A percentile compares a stretch with the other conserved stretches of the same genome.
Evolutionary conservation across 1,140 invertebrate species (phyloP).

Genomic region (Subanguina moxae): DNA sequence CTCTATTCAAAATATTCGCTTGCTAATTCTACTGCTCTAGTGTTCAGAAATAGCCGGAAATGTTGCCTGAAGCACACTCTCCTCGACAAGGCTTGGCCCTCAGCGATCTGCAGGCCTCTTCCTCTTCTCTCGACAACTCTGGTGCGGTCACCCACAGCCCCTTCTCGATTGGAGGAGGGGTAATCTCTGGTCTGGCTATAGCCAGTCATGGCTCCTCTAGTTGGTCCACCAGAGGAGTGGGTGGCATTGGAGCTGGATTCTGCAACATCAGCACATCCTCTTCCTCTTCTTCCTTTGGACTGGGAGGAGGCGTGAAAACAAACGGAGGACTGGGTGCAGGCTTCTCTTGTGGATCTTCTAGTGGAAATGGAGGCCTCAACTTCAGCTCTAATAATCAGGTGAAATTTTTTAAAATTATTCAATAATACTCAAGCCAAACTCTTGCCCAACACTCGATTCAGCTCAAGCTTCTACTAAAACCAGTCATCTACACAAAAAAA

Average conservation of each 20-base stretch:
- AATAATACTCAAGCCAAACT: too few species aligned
- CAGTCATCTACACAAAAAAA: too few species aligned
- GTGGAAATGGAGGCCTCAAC: too few species aligned
- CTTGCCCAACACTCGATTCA: too few species aligned
- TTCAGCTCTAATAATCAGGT: too few species aligned
- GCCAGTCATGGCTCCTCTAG: slow-evolving; percentile 24
- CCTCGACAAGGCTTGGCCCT: slow-evolving; percentile 52
- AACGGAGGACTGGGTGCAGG: slow-evolving; percentile 8
- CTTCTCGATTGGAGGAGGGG: slow-evolving; percentile 50
- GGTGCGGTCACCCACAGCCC: slow-evolving; percentile 23
- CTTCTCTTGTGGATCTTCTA: too few species aligned
- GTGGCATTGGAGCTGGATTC: slow-evolving; percentile 49
- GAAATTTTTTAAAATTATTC: too few species aligned
- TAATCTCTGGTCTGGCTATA: slow-evolving; percentile 33
- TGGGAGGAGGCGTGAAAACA: too few species aligned
- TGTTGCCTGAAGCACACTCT: slow-evolving; percentile 42
- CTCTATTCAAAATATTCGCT: too few species aligned
- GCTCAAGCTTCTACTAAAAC: too few species aligned
- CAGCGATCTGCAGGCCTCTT: slow-evolving; percentile 44
- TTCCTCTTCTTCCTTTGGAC: not conserved
- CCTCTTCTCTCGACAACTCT: not conserved
- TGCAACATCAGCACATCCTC: slow-evolving; percentile 13
- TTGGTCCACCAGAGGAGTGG: slow-evolving; percentile 50
- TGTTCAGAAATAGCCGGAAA: too few species aligned
- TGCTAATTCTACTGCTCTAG: too few species aligned